Conservation (phyloP, 2,113 vertebrate genomes). For the Colistium nudipinnis region DNA sequence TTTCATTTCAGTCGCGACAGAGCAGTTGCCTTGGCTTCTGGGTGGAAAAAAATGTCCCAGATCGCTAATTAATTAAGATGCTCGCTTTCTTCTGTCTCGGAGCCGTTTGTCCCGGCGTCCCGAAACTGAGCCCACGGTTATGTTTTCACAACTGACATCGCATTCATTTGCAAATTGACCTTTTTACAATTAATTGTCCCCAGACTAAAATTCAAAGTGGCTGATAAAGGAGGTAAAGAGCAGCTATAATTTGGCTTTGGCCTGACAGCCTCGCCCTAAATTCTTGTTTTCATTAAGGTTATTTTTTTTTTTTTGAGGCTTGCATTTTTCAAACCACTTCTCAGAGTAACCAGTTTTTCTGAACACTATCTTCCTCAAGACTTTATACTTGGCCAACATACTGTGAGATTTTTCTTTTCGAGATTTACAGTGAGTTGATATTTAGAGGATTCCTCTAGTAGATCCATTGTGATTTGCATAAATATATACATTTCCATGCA, state of each 20-base stretch:
- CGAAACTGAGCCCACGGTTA: conserved; percentile 90
- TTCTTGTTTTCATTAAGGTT: conserved; percentile 42
- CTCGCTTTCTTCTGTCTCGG: conserved; percentile 75
- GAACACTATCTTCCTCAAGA: background rate
- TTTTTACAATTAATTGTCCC: conserved; percentile 86
- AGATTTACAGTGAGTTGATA: conserved; percentile 19
- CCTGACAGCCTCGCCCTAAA: conserved; percentile 84
- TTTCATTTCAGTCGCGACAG: conserved; percentile 79
- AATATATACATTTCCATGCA: conserved; percentile 53
- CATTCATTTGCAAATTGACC: conserved; percentile 98
- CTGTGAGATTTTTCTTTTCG: conserved; percentile 3
- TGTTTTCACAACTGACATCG: conserved; percentile 94
- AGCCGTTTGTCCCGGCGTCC: conserved; percentile 92
- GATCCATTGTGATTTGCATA: conserved; percentile 37
- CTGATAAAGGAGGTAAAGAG: conserved; percentile 91
- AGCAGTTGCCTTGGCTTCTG: conserved; percentile 94
- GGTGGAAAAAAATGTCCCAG: conserved; percentile 93
- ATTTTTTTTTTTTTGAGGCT: conserved; percentile 10
- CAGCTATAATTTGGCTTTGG: conserved; percentile 89
- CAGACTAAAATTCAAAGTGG: conserved; percentile 92
- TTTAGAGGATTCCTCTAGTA: conserved; percentile 2
- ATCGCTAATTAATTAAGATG: conserved; percentile 97
- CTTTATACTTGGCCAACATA: background rate
- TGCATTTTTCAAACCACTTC: conserved; percentile 27
- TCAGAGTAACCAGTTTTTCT: conserved; percentile 2